These are phyloP conservation scores for Anastrepha ludens DNA, from an alignment of 1,140 invertebrate species.

Conservation along the genomic window DNA sequence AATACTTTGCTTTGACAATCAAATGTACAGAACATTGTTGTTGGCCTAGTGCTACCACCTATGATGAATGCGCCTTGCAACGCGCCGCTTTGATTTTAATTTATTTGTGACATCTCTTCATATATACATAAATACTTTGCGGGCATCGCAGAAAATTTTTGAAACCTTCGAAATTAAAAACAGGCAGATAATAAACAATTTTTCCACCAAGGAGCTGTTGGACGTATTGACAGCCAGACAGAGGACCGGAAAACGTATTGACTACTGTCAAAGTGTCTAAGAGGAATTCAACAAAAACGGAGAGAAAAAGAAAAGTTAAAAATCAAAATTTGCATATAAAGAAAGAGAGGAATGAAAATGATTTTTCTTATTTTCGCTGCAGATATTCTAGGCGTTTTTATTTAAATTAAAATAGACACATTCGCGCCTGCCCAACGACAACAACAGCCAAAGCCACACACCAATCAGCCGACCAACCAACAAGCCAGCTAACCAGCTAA, in stretches of 20 bases:
- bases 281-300: not conserved
- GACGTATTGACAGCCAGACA: not conserved
- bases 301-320: not conserved
- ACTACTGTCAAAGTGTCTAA: not conserved
- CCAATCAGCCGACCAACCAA: slow-evolving; percentile 43
- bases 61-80: no score
- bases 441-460: slow-evolving; percentile 38
- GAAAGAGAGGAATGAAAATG: not conserved
- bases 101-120: no score
- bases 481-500: slow-evolving; percentile 36
- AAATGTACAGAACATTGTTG: no score
- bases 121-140: no score
- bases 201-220: not conserved
- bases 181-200: not conserved
- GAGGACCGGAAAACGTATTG: not conserved
- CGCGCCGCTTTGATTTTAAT: no score
- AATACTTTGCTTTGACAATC: no score
- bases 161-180: not conserved
- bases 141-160: no score
- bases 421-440: slow-evolving; percentile 56
- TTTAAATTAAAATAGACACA: slow-evolving; percentile 55
- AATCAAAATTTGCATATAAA: not conserved
- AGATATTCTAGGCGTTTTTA: slow-evolving; percentile 41
- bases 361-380: not conserved
- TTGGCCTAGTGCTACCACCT: no score